Evolutionary conservation across 2,888 invertebrate genomes (phyloP), one percentile per base, ranked within the genome.

Genomic region (Heteromurus nitidus): DNA sequence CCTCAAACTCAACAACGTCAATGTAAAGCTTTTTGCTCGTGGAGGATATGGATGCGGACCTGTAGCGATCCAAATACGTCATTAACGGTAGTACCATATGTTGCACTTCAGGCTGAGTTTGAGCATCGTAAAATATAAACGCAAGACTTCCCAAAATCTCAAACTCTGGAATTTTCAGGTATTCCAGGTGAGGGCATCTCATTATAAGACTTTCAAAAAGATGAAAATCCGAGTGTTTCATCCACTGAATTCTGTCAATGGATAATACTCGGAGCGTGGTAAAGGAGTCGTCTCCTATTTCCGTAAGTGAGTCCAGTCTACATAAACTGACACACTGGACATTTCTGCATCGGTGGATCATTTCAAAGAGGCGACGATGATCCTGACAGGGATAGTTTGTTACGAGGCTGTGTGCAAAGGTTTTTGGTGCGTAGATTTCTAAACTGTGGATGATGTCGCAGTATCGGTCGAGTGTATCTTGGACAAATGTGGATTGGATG

Each of bases 221-320:
- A 13, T 2, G 13, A 62, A 73, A 73, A 18, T 73, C 73, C 3
- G 73, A 73, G 16, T 64, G 62, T 13, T 73, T 73, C 73, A 73
- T 73, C 73, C 73, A 73, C 20, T 64, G 73, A 50, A 73, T 73
- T 7, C 73, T 60, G 31, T 73, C 73, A 31, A 73, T 73, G 20
- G 62, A 73, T 9, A 73, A 31, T 0, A 50, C 31, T 2, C 73
- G 28, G 2, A 73, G 31, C 20, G 16, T 44, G 20, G 28, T 2
- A 7, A 73, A 47, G 7, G 62, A 24, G 7, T n/a, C 16, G 0
- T 42, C 42, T 13, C 58, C 58, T 0, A 73, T 3, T 11, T 64
- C 18, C 13, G 73, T 73, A 0, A 73, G 53, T 1, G 73, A 31
- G 22, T 73, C 73, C 3, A 73, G 13, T 31, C 73, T 44, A 36